Conservation (phyloP, 1,140 invertebrate species). For the Drosophila serrata region DNA sequence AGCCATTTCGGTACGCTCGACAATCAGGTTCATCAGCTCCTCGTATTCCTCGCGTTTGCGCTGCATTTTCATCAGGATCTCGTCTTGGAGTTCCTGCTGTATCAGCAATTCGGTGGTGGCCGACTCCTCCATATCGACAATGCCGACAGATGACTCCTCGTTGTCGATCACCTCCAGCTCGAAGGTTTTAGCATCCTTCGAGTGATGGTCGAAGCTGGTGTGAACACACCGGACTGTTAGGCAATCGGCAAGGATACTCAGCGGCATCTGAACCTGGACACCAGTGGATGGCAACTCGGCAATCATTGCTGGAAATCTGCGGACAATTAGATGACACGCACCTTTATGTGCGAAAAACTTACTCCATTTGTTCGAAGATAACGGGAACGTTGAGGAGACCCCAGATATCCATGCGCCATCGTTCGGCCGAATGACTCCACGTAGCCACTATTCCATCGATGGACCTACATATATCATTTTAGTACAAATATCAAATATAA, state of each 20-base stretch:
- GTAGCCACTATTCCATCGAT: slow-evolving; percentile 46
- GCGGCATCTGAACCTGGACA: slow-evolving; percentile 54
- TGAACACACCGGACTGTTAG: slow-evolving; percentile 69
- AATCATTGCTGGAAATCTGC: slow-evolving; percentile 48
- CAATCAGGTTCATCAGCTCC: slow-evolving; percentile 42
- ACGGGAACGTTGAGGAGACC: slow-evolving; percentile 65
- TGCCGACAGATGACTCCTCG: slow-evolving; percentile 33
- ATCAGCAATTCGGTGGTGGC: slow-evolving; percentile 61
- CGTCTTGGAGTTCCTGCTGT: slow-evolving; percentile 59
- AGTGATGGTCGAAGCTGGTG: slow-evolving; percentile 56
- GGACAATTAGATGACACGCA: neutral
- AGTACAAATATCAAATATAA: neutral
- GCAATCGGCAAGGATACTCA: slow-evolving; percentile 51
- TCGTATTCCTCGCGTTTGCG: slow-evolving; percentile 44
- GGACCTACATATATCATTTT: slow-evolving; percentile 26
- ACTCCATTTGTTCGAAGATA: slow-evolving; percentile 59
- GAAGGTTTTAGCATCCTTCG: slow-evolving; percentile 61
- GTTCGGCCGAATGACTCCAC: slow-evolving; percentile 44
- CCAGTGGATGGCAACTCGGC: slow-evolving; percentile 24
- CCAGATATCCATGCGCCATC: slow-evolving; percentile 71
- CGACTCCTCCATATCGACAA: slow-evolving; percentile 51
- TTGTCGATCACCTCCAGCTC: slow-evolving; percentile 5
- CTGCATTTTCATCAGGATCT: slow-evolving; percentile 39
- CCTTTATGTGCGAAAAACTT: slow-evolving; percentile 16
- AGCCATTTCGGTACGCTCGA: slow-evolving; percentile 33